These are phyloP conservation scores for Caenorhabditis zanzibari DNA, from an alignment of 2,888 invertebrate species.

Conservation along the genomic window DNA sequence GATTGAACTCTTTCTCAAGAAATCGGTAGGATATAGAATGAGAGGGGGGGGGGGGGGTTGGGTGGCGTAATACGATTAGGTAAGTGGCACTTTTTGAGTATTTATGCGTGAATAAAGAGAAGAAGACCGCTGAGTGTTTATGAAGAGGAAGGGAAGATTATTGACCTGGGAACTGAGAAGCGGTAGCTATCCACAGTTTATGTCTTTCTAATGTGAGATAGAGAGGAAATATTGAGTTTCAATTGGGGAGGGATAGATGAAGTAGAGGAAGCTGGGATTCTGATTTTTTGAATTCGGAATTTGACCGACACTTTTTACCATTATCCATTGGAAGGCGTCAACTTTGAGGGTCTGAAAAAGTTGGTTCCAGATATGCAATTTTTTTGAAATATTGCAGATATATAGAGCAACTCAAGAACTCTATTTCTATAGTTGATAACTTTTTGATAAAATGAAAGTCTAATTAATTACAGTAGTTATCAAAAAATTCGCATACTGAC, in stretches of 20 bases:
- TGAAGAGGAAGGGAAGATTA: conserved; percentile 53
- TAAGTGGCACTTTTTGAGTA: conserved; percentile 61
- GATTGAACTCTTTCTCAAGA: conserved; percentile 27
- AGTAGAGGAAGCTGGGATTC: background rate
- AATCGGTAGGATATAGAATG: background rate
- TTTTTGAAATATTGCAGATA: too few species aligned
- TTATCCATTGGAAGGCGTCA: too few species aligned
- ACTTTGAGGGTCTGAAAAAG: too few species aligned
- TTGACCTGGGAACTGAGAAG: conserved; percentile 56
- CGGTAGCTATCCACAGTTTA: conserved; percentile 29
- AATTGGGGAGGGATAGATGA: background rate
- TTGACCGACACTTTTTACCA: background rate
- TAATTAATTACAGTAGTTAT: too few species aligned
- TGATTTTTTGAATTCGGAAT: background rate
- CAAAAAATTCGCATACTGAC: too few species aligned
- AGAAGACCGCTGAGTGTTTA: conserved; percentile 54
- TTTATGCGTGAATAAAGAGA: conserved; percentile 42
- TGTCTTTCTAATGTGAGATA: conserved; percentile 39
- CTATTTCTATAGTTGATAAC: too few species aligned
- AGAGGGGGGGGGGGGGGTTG: conserved; percentile 18
- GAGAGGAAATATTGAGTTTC: conserved; percentile 3
- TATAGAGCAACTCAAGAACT: too few species aligned
- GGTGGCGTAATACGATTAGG: conserved; percentile 65
- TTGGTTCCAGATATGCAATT: too few species aligned
- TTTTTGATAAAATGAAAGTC: too few species aligned